phyloP scores from a whole-genome alignment of 2,113 vertebrate genomes.

The Symphodus melops region DNA sequence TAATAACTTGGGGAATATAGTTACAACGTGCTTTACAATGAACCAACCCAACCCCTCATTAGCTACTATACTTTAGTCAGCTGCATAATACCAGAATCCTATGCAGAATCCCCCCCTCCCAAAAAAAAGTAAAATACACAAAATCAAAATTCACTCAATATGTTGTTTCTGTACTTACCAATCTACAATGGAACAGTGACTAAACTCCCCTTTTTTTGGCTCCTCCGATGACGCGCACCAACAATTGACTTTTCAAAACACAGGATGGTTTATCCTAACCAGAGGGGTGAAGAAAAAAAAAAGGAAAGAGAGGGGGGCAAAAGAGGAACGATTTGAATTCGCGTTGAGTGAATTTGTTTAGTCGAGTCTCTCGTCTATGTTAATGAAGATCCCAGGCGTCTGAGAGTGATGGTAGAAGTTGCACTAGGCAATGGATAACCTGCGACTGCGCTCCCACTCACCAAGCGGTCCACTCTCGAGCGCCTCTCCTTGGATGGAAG shows the following conservation, averaged over 20 bases:
- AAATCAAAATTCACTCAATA: conserved; percentile 7
- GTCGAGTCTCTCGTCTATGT: conserved; percentile 59
- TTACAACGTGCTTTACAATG: not conserved
- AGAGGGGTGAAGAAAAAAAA: conserved; percentile 48
- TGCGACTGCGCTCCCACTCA: conserved; percentile 83
- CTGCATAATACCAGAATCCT: not conserved
- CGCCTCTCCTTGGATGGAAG: conserved; percentile 82
- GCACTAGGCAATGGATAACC: conserved; percentile 76
- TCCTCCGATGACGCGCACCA: conserved; percentile 70
- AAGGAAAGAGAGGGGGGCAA: conserved; percentile 38
- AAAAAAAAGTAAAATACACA: too few species aligned
- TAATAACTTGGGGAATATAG: not conserved
- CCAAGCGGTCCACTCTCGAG: conserved; percentile 80
- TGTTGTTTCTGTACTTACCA: conserved; percentile 73
- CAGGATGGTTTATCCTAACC: conserved; percentile 68
- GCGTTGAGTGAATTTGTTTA: conserved; percentile 58
- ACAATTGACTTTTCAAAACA: conserved; percentile 72
- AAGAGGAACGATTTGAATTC: conserved; percentile 64
- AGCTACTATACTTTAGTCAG: not conserved
- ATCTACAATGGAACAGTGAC: conserved; percentile 70
- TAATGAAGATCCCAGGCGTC: conserved; percentile 70
- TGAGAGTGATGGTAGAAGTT: conserved; percentile 67
- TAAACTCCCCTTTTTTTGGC: conserved; percentile 69
- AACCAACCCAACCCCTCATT: not conserved
- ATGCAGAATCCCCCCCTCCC: too few species aligned